Conservation (phyloP, 2,888 invertebrate genomes). For the Lithophane semibrunnea region DNA sequence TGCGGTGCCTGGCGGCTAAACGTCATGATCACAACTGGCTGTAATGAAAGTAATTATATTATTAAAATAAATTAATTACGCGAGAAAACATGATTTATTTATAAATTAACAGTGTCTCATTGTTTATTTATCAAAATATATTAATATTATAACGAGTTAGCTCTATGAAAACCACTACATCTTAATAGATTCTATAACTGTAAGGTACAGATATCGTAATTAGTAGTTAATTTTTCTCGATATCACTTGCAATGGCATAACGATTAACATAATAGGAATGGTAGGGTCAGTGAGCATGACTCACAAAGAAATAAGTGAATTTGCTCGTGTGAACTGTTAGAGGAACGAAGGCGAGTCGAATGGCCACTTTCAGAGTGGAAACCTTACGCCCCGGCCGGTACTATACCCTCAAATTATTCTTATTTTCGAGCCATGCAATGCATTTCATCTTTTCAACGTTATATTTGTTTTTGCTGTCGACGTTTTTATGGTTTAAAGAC, state of each 20-base stretch:
- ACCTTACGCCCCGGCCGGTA: constrained; percentile 72
- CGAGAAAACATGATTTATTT: constrained; percentile 63
- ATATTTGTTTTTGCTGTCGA: constrained; percentile 74
- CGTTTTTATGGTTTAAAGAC: constrained; percentile 74
- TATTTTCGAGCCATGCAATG: constrained; percentile 76
- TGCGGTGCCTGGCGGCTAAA: constrained; percentile 59
- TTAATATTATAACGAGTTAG: background rate
- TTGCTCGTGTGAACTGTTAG: constrained; percentile 67
- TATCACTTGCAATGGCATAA: constrained; percentile 5
- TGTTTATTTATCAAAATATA: constrained; percentile 47
- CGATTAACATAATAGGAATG: constrained; percentile 35
- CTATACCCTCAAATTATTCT: constrained; percentile 76
- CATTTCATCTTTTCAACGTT: constrained; percentile 73
- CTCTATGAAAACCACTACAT: constrained; percentile 17
- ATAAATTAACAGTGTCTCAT: constrained; percentile 54
- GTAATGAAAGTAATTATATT: constrained; percentile 65
- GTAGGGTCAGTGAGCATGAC: constrained; percentile 48
- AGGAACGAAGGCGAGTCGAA: constrained; percentile 73
- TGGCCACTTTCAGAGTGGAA: constrained; percentile 75
- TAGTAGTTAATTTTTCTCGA: background rate
- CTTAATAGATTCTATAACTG: constrained; percentile 4
- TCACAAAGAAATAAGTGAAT: constrained; percentile 62
- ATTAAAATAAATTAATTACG: constrained; percentile 62
- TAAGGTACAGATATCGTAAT: background rate
- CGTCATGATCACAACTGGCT: constrained; percentile 72